Evolutionary conservation across 2,888 invertebrate genomes (phyloP).

Genomic region (Polylopha cassiicola): DNA sequence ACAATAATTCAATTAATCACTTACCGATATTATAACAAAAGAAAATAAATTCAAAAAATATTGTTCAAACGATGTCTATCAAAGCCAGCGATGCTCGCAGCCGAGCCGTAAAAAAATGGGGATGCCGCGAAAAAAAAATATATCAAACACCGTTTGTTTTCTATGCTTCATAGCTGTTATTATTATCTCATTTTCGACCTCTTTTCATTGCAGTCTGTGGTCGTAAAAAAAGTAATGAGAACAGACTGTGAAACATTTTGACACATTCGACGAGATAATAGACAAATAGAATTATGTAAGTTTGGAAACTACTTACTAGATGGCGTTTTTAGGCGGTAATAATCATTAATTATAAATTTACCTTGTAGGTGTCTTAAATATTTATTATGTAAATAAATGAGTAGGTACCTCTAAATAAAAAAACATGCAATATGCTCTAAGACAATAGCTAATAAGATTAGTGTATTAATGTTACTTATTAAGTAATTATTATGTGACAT

Average conservation of each 20-base stretch:
- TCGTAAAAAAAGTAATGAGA: slow-evolving; percentile 20
- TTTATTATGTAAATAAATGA: too few relatives aligned
- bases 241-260: slow-evolving; percentile 1
- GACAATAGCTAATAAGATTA: too few relatives aligned
- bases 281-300: too few relatives aligned
- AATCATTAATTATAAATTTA: too few relatives aligned
- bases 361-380: too few relatives aligned
- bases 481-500: too few relatives aligned
- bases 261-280: slow-evolving; percentile 1
- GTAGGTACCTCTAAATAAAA: too few relatives aligned
- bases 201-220: slow-evolving; percentile 19
- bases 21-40: slow-evolving; percentile 19
- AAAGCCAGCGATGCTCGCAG: slow-evolving; percentile 23
- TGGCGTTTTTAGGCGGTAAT: too few relatives aligned
- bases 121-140: slow-evolving; percentile 43
- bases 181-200: slow-evolving; percentile 21
- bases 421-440: too few relatives aligned
- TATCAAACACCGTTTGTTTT: slow-evolving; percentile 36
- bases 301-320: neutral
- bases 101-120: slow-evolving; percentile 32
- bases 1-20: neutral
- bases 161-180: slow-evolving; percentile 25
- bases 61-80: slow-evolving; percentile 16
- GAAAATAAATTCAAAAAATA: slow-evolving; percentile 22
- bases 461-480: too few relatives aligned